Evolutionary conservation across 2,113 vertebrate genomes (phyloP), one percentile per base, ranked within the genome.

Genomic region (Neofelis nebulosa): DNA sequence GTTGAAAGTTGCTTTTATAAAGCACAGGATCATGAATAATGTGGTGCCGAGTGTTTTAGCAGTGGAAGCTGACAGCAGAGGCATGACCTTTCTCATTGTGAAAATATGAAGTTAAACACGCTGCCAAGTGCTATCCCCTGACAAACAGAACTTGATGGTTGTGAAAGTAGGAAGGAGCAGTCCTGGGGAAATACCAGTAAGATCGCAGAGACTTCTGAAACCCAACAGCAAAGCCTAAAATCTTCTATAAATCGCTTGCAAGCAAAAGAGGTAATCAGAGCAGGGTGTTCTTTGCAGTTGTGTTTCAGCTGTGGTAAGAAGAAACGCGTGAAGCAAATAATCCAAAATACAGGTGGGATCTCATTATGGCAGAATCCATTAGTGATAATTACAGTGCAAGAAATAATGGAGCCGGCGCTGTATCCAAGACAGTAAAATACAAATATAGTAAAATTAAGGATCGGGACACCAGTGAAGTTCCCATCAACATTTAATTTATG

Each of bases 291-390:
- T 96, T 96, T 94, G 95, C 94, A 81, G 92, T 97, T 98, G 88
- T 97, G 97, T 97, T 98, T 97, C 76, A 96, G 45, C 94, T 87
- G 57, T 97, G 61, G 96, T 97, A 97, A 98, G 98, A 98, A 95
- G 97, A 97, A 98, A 95, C 92, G 97, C 98, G 97, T 97, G 91
- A 86, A 98, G 98, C 92, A 38, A 94, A 52, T 97, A 97, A 98
- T 98, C 97, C 96, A 91, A 68, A 94, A 79, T 97, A 48, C 79
- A 92, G 95, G 89, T 90, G 95, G 95, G 78, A n/a, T 89, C 82
- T 66, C 89, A 83, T 18, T 87, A 71, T 76, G 73, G 85, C 79
- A 69, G 86, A 93, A 87, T 65, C 63, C 87, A 90, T 97, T 89
- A 87, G 71, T 66, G 96, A 52, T 95, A 66, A 97, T 95, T 93